Evolutionary conservation across 2,888 invertebrate genomes (phyloP).

Genomic region (Elegia similella): DNA sequence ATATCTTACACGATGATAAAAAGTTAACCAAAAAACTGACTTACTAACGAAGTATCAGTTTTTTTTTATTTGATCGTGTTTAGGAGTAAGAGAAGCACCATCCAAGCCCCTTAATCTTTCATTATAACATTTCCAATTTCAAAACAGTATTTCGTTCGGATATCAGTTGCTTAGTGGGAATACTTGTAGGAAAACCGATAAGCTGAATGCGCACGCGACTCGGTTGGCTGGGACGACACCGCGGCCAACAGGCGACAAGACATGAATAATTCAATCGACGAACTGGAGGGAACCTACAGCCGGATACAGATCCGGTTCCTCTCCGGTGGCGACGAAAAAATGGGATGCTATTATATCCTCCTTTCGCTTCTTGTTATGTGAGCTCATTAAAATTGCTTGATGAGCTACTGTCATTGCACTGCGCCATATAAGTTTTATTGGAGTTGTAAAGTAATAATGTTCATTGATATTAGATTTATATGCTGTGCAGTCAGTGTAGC

Average conservation of each 20-base stretch:
- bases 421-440: not conserved
- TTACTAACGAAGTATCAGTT: too few species aligned
- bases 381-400: constrained; percentile 2
- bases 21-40: too few species aligned
- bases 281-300: constrained; percentile 50
- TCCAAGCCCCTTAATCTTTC: too few species aligned
- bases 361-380: constrained; percentile 5
- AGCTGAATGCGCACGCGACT: constrained; percentile 40
- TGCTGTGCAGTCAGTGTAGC: too few species aligned
- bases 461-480: too few species aligned
- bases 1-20: too few species aligned
- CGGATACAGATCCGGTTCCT: constrained; percentile 75
- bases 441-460: not conserved
- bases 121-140: not conserved
- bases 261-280: constrained; percentile 63
- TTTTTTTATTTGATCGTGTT: too few species aligned
- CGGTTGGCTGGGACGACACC: constrained; percentile 18
- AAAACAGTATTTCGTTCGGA: not conserved
- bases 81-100: too few species aligned
- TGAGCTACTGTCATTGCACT: not conserved
- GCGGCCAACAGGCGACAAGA: constrained; percentile 13
- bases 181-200: not conserved
- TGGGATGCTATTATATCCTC: constrained; percentile 21
- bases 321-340: constrained; percentile 27
- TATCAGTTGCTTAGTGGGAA: not conserved